Evolutionary conservation across 2,113 vertebrate species (phyloP).

Genomic region (Oceanites oceanicus): DNA sequence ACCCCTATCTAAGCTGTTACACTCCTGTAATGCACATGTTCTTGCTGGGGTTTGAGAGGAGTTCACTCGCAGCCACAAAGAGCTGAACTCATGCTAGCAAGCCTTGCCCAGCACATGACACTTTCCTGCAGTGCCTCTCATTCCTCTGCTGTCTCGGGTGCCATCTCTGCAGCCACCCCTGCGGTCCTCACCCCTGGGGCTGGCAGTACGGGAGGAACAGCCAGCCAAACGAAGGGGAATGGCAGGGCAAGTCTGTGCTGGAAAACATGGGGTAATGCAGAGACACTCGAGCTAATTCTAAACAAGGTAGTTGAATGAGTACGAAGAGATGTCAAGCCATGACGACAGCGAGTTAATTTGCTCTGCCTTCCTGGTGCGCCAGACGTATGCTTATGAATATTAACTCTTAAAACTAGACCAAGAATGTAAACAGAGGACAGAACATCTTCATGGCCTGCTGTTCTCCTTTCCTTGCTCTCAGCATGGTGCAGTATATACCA

Average conservation of each 20-base stretch:
- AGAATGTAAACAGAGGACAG: background rate
- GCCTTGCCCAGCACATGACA: background rate
- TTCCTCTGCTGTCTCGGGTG: background rate
- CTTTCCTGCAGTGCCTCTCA: background rate
- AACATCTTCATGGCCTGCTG: background rate
- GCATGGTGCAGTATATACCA: background rate
- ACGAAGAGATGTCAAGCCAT: background rate
- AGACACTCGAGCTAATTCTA: background rate
- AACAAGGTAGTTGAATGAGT: background rate
- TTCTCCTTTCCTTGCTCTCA: background rate
- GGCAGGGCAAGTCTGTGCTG: background rate
- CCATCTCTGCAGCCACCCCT: background rate
- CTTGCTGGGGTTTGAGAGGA: background rate
- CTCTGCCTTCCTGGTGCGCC: background rate
- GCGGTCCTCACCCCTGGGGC: accelerated
- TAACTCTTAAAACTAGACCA: background rate
- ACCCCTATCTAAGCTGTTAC: background rate
- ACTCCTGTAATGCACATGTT: accelerated
- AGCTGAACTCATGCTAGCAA: background rate
- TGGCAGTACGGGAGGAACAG: background rate
- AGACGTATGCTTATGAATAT: background rate
- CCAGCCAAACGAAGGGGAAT: background rate
- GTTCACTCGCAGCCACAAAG: background rate
- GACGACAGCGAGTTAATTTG: background rate
- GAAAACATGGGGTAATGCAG: background rate